Percentiles rank a stretch among this genome's conserved stretches.
phyloP scores from a whole-genome alignment of 2,113 vertebrate species.

The Oxyruncus cristatus region DNA sequence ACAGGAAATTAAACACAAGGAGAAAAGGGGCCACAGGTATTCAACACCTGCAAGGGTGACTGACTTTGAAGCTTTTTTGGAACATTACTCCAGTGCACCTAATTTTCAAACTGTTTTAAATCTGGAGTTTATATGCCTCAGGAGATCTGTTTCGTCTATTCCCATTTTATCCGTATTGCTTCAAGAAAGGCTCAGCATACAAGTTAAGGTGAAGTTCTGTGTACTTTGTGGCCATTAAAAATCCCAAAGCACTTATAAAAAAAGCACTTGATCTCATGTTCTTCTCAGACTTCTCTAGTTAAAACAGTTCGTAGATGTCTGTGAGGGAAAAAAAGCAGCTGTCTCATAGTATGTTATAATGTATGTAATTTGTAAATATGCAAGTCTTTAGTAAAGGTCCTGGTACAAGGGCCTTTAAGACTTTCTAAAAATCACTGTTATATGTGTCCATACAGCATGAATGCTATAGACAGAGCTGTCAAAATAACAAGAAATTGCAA shows the following conservation, averaged over 20 bases:
- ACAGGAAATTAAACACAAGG: background rate
- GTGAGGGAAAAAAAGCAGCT: background rate
- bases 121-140: background rate
- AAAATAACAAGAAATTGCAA: background rate
- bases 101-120: constrained; percentile 3
- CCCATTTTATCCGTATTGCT: background rate
- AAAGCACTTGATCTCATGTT: background rate
- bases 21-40: background rate
- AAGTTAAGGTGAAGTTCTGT: background rate
- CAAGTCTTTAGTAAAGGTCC: background rate
- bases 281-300: background rate
- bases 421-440: background rate
- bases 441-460: background rate
- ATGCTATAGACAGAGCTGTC: background rate
- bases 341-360: background rate
- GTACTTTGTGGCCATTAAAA: background rate
- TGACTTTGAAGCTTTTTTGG: constrained; percentile 10
- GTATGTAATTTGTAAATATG: background rate
- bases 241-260: background rate
- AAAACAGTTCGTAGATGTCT: background rate
- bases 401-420: background rate
- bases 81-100: background rate
- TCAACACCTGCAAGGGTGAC: background rate
- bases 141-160: background rate
- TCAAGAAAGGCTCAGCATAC: background rate